These are phyloP conservation scores for Hapalemur alaotrensis DNA, from an alignment of 2,797 vertebrate species.

Conservation along the genomic window DNA sequence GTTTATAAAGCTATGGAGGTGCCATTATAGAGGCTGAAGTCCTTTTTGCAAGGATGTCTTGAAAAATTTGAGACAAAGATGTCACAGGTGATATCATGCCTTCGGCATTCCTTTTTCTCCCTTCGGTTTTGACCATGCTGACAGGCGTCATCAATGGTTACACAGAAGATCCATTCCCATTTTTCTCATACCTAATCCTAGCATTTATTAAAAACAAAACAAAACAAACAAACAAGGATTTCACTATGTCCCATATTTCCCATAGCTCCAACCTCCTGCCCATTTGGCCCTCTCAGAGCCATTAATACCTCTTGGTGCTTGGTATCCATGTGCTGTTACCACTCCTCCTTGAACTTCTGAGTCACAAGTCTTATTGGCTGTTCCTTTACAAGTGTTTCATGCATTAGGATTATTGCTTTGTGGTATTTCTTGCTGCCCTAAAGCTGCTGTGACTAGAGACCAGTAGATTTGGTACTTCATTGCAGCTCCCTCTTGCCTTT, in stretches of 20 bases:
- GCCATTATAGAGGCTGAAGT: background rate
- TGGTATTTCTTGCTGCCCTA: background rate
- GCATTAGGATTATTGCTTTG: background rate
- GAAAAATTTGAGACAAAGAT: background rate
- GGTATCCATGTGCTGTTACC: background rate
- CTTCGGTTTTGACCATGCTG: background rate
- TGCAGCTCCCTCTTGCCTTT: background rate
- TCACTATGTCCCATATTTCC: background rate
- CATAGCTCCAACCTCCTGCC: background rate
- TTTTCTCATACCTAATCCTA: background rate
- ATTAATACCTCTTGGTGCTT: background rate
- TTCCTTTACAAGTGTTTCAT: background rate
- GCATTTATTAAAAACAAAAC: background rate
- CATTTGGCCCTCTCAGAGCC: background rate
- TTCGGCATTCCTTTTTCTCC: background rate
- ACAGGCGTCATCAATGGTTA: background rate
- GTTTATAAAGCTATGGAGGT: background rate
- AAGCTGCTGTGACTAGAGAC: background rate
- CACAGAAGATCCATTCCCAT: background rate
- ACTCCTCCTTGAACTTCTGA: background rate
- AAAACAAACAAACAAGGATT: background rate
- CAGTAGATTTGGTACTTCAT: background rate
- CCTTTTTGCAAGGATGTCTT: background rate
- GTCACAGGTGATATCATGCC: background rate
- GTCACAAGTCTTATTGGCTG: background rate